These are phyloP conservation scores for Salvelinus fontinalis DNA, from an alignment of 2,113 vertebrate species.

Conservation along the genomic window DNA sequence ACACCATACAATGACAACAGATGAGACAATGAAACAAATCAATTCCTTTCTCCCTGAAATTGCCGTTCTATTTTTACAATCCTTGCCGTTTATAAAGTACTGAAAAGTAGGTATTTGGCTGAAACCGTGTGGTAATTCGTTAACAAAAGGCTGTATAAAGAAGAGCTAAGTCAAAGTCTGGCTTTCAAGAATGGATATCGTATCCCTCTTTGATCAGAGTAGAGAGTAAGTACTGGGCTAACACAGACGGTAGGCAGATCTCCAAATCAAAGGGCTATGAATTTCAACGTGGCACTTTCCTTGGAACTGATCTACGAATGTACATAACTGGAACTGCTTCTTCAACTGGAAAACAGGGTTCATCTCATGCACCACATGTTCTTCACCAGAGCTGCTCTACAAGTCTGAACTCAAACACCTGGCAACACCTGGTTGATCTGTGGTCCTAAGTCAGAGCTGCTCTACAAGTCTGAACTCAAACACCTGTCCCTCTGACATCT, in stretches of 20 bases:
- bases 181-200: constrained; percentile 27
- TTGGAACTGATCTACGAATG: not conserved
- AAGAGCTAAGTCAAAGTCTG: constrained; percentile 11
- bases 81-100: constrained; percentile 80
- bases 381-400: constrained; percentile 18
- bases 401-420: constrained; percentile 35
- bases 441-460: constrained; percentile 18
- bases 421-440: constrained; percentile 41
- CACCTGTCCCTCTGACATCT: too few relatives aligned
- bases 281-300: not conserved
- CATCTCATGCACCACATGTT: constrained; percentile 8
- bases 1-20: constrained; percentile 23
- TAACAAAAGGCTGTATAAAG: constrained; percentile 12
- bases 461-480: too few relatives aligned
- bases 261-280: not conserved
- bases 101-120: constrained; percentile 69
- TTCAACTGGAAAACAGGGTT: not conserved
- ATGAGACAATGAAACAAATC: constrained; percentile 14
- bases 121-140: constrained; percentile 12
- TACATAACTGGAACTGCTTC: not conserved
- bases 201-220: constrained; percentile 30
- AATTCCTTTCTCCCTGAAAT: constrained; percentile 40
- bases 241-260: not conserved
- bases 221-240: constrained; percentile 21
- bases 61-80: constrained; percentile 70